Evolutionary conservation across 1,140 invertebrate species (phyloP).

Genomic region (Anastrepha ludens): DNA sequence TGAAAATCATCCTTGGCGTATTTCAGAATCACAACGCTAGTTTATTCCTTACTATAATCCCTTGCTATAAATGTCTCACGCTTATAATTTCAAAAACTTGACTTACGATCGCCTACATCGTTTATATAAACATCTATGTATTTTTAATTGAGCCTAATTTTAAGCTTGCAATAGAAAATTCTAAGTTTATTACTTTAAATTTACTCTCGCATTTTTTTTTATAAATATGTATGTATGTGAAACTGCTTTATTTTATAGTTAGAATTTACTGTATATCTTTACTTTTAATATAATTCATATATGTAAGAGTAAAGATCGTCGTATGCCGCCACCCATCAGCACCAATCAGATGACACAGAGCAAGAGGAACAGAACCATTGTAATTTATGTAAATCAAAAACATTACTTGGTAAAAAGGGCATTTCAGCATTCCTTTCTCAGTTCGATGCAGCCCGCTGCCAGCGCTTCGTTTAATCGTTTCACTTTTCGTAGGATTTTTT

Average conservation of each 20-base stretch:
- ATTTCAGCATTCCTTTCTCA: not conserved
- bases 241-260: conserved; percentile 34
- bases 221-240: conserved; percentile 45
- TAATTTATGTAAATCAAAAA: not conserved
- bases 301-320: conserved; percentile 22
- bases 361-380: not conserved
- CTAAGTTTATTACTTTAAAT: conserved; percentile 27
- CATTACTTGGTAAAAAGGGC: not conserved
- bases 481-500: not conserved
- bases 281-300: not conserved
- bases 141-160: conserved; percentile 37
- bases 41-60: not conserved
- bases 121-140: not conserved
- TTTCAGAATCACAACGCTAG: not conserved
- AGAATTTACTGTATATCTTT: conserved; percentile 26
- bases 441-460: not conserved
- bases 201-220: not conserved
- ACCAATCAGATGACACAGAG: not conserved
- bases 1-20: not conserved
- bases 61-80: not conserved
- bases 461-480: not conserved
- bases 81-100: conserved; percentile 38
- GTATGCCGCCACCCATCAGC: not conserved
- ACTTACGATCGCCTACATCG: conserved; percentile 35
- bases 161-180: conserved; percentile 38